Evolutionary conservation across 1,140 invertebrate genomes (phyloP).

Genomic region (Macrotrachela quadricornifera): DNA sequence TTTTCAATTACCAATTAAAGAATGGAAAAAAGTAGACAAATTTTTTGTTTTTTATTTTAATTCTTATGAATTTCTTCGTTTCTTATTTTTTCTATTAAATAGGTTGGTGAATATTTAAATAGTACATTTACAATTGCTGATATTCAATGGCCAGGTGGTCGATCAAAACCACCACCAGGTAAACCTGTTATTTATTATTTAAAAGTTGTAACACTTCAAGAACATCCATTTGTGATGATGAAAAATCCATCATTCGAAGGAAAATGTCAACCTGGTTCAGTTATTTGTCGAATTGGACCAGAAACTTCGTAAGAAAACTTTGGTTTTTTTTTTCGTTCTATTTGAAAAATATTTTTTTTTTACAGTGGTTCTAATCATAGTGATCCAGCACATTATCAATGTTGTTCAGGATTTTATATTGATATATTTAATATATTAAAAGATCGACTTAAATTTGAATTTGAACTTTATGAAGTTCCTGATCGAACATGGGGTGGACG

Average conservation of each 20-base stretch:
- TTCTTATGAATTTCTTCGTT: too few species aligned
- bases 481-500: conserved; percentile 76
- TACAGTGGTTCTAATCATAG: conserved; percentile 5
- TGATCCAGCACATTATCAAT: conserved; percentile 27
- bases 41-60: not conserved
- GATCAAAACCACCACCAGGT: conserved; percentile 76
- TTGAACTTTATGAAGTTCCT: conserved; percentile 72
- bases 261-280: conserved; percentile 12
- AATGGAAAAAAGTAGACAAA: not conserved
- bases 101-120: too few species aligned
- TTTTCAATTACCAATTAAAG: not conserved
- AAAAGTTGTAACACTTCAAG: conserved; percentile 79
- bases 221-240: conserved; percentile 64
- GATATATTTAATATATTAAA: conserved; percentile 56
- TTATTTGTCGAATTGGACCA: conserved; percentile 8
- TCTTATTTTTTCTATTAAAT: too few species aligned
- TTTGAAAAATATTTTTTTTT: too few species aligned
- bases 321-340: too few species aligned
- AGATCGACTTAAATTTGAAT: conserved; percentile 79
- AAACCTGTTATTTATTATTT: conserved; percentile 88
- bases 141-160: conserved; percentile 89
- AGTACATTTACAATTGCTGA: conserved; percentile 49
- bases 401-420: conserved; percentile 91
- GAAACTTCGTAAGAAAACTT: conserved; percentile 1
- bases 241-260: conserved; percentile 10